Percentiles rank a stretch among this genome's conserved stretches.
These are phyloP conservation scores for Meteorus cinctellus DNA, from an alignment of 2,888 invertebrate species.

Conservation along the genomic window DNA sequence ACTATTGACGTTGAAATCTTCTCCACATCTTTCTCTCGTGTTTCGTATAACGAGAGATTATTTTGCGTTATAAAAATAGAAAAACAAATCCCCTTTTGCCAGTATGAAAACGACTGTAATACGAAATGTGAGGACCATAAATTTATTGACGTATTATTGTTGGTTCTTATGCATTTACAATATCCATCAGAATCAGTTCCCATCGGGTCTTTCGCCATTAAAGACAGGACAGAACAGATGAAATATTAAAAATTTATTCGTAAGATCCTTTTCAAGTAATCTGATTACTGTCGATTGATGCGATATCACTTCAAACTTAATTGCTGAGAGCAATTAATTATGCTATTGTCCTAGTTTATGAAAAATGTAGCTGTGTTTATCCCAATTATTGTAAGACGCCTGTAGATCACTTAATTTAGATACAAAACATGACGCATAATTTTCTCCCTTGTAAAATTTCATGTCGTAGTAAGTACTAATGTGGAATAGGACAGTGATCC, in stretches of 20 bases:
- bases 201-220: neutral
- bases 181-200: neutral
- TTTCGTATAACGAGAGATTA: neutral
- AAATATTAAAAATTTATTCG: neutral
- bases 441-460: neutral
- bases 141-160: conserved; percentile 30
- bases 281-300: too few relatives aligned
- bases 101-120: conserved; percentile 61
- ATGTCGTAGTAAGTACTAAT: neutral
- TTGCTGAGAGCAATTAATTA: too few relatives aligned
- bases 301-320: too few relatives aligned
- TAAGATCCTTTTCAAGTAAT: too few relatives aligned
- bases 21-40: neutral
- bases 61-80: conserved; percentile 61
- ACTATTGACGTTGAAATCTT: neutral
- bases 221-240: neutral
- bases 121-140: conserved; percentile 45
- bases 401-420: too few relatives aligned
- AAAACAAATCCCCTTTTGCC: conserved; percentile 57
- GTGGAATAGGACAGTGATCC: neutral
- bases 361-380: too few relatives aligned
- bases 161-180: neutral
- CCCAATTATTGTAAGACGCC: too few relatives aligned
- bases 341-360: too few relatives aligned
- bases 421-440: neutral